Base-by-base conservation (phyloP, 2,797 vertebrate species). In the Lepus townsendii region DNA sequence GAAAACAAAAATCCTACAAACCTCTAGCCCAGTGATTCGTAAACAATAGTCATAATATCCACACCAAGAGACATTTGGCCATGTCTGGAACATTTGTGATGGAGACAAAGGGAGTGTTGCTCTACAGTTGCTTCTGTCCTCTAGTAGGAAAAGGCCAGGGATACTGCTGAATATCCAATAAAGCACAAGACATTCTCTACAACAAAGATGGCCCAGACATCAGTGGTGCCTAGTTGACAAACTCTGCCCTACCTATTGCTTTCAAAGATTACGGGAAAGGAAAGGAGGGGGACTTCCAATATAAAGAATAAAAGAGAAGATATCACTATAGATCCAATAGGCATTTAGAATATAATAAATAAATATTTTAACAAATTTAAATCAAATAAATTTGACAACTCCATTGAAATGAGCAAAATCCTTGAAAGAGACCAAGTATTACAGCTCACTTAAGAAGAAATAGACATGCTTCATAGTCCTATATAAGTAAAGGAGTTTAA, bases 321-420 rank as follows among this genome's bases (percentile, higher is more conserved):
- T 2, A 19, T 66, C 3, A 79, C 19, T 71, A 60, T 5, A 66
- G 30, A 63, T 73, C 32, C 42, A 27, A 47, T 4, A 47, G 38
- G 52, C 7, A 35, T 63, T 7, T 42, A 47, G 10, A 62, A 38
- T n/a, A 79, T 65, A 72, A 83, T n/a, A 54, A 54, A 47, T 19
- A 76, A 75, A 54, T 65, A 38, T 73, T 47, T n/a, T 79, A 66
- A 73, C 65, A 91, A 8, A 9, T 93, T 93, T 87, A 73, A 68
- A 38, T n/a, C 16, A 60, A 68, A 73, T 73, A 83, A 26, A 50
- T 57, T 54, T 75, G 9, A 75, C 27, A 84, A 91, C 42, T 84
- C 35, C 47, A 47, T 38, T 73, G 24, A 87, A 68, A 60, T 57
- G 54, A 57, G 54, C 14, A 66, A 24, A 47, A 60, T 82, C n/a